A percentile compares a stretch with the other conserved stretches of the same genome.
phyloP scores from a whole-genome alignment of 2,797 vertebrate genomes.

The Rhinogobio ventralis region DNA sequence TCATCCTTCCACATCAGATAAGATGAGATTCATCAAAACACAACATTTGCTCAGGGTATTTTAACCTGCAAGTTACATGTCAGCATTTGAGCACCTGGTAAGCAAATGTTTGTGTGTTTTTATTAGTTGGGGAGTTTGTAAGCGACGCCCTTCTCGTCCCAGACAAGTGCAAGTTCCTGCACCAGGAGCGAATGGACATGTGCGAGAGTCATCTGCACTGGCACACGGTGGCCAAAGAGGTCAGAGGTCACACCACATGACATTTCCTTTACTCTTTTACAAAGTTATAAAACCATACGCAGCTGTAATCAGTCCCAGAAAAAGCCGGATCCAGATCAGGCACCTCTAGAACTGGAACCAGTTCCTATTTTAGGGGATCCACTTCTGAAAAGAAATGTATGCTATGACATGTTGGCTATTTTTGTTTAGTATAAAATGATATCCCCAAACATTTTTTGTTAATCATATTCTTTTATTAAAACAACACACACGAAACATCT shows the following conservation, averaged over 20 bases:
- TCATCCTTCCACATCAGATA: conserved; percentile 27
- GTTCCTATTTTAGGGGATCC: not conserved
- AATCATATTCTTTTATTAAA: not conserved
- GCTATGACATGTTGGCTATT: not conserved
- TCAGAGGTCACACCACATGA: not conserved
- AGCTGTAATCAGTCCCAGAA: not conserved
- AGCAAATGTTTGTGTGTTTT: not conserved
- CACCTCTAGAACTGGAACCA: not conserved
- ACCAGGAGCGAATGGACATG: conserved; percentile 95
- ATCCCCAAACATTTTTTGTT: not conserved
- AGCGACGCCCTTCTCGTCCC: conserved; percentile 97
- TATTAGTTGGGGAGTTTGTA: conserved; percentile 96
- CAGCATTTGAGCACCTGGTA: not conserved
- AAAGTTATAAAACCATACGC: not conserved
- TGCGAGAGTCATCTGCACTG: conserved; percentile 97
- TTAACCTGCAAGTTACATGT: not conserved
- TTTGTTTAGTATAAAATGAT: not conserved
- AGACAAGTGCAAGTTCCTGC: conserved; percentile 97
- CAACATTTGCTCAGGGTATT: not conserved
- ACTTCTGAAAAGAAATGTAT: not conserved
- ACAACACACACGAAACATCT: not conserved
- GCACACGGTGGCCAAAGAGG: conserved; percentile 99
- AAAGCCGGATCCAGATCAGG: not conserved
- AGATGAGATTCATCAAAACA: conserved; percentile 4
- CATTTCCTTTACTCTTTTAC: conserved; percentile 11